These are phyloP conservation scores for Apis mellifera DNA, from an alignment of 1,140 invertebrate genomes.

Conservation along the genomic window DNA sequence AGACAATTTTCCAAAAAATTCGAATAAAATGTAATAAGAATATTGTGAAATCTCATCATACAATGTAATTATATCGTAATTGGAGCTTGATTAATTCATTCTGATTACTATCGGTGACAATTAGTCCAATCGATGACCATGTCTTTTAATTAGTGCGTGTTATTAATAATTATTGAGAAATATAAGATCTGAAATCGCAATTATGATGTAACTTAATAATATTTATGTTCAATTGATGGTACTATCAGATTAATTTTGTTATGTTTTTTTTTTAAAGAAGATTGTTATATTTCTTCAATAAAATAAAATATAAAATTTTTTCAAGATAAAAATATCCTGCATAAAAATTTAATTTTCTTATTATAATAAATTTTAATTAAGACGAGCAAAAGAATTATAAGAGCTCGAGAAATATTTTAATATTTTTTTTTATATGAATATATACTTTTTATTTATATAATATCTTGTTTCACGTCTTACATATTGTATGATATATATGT, in stretches of 20 bases:
- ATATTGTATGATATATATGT: too few species aligned
- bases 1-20: not conserved
- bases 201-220: slow-evolving; percentile 13
- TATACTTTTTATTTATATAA: too few species aligned
- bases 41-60: not conserved
- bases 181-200: not conserved
- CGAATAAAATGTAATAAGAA: not conserved
- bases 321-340: too few species aligned
- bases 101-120: slow-evolving; percentile 27
- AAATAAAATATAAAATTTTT: too few species aligned
- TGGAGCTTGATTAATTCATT: slow-evolving; percentile 33
- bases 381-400: too few species aligned
- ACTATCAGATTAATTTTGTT: not conserved
- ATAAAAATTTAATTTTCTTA: too few species aligned
- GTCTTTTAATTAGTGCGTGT: slow-evolving; percentile 16
- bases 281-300: too few species aligned
- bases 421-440: too few species aligned
- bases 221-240: not conserved
- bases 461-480: too few species aligned
- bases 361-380: too few species aligned
- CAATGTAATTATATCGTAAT: slow-evolving; percentile 43
- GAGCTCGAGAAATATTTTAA: too few species aligned
- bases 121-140: slow-evolving; percentile 15
- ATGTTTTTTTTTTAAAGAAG: too few species aligned
- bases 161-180: not conserved